phyloP scores from a whole-genome alignment of 2,888 invertebrate genomes.

The Cinara cedri region DNA sequence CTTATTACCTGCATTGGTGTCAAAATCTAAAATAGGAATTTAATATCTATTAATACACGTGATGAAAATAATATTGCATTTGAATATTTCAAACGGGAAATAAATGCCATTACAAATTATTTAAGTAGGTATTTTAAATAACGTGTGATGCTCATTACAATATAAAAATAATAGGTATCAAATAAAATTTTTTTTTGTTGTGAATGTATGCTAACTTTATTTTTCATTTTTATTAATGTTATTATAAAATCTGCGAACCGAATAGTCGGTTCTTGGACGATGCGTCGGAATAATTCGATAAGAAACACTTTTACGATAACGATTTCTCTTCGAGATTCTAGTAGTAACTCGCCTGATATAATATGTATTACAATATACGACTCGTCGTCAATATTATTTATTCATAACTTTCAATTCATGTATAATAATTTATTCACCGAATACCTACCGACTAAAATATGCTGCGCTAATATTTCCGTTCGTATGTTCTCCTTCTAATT shows the following conservation, averaged over 20 bases:
- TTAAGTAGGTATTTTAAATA: slow-evolving; percentile 5
- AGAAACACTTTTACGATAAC: slow-evolving; percentile 41
- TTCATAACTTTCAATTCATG: slow-evolving; percentile 21
- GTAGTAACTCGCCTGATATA: neutral
- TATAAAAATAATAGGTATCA: neutral
- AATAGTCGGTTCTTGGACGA: neutral
- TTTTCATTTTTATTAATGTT: too few species aligned
- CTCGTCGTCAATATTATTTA: slow-evolving; percentile 1
- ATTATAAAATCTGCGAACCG: slow-evolving; percentile 8
- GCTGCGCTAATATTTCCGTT: too few species aligned
- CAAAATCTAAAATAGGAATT: too few species aligned
- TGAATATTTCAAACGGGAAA: too few species aligned
- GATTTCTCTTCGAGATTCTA: slow-evolving; percentile 42
- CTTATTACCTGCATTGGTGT: too few species aligned
- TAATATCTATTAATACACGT: too few species aligned
- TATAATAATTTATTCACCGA: slow-evolving; percentile 1
- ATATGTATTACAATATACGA: slow-evolving; percentile 6
- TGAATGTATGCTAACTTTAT: slow-evolving; percentile 1
- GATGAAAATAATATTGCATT: too few species aligned
- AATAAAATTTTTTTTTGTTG: neutral
- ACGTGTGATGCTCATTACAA: too few species aligned
- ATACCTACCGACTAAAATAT: neutral
- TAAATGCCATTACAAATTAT: slow-evolving; percentile 7
- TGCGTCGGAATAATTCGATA: slow-evolving; percentile 23
- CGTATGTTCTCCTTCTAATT: too few species aligned